These are phyloP conservation scores for Drosophila nigritarsus DNA, from an alignment of 2,888 invertebrate genomes.

Conservation along the genomic window DNA sequence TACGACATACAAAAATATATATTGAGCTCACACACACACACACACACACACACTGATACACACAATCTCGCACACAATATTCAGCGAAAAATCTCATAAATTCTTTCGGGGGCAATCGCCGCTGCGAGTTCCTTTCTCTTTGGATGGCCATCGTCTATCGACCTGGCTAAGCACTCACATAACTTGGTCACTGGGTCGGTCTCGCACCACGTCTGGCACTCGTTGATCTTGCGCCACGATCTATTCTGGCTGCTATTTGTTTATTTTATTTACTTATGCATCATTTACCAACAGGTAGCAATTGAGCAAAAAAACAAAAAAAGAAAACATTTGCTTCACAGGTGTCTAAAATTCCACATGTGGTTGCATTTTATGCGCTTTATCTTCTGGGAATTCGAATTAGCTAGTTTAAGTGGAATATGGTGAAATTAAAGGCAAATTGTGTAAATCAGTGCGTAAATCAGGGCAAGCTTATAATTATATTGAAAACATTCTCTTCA, in stretches of 20 bases:
- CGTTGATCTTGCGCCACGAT: constrained; percentile 56
- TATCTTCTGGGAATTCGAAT: constrained; percentile 17
- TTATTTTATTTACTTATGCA: constrained; percentile 68
- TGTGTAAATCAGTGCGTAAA: neutral
- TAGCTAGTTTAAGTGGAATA: constrained; percentile 1
- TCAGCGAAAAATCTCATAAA: constrained; percentile 71
- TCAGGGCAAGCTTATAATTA: constrained; percentile 4
- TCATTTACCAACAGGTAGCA: constrained; percentile 59
- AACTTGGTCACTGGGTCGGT: constrained; percentile 80
- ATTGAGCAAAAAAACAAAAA: constrained; percentile 19
- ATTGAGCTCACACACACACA: constrained; percentile 34
- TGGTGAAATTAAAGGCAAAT: constrained; percentile 11
- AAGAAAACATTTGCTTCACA: constrained; percentile 34
- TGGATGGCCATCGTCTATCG: constrained; percentile 32
- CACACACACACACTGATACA: constrained; percentile 5
- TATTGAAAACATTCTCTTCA: neutral
- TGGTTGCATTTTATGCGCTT: constrained; percentile 29
- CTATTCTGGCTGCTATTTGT: constrained; percentile 29
- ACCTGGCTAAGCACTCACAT: constrained; percentile 53
- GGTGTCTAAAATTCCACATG: constrained; percentile 25
- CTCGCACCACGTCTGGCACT: constrained; percentile 55
- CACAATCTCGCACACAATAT: constrained; percentile 4
- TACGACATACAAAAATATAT: constrained; percentile 19
- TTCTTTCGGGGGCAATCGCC: constrained; percentile 64
- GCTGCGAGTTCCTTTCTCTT: constrained; percentile 69